phyloP scores from a whole-genome alignment of 2,113 vertebrate species.

The Crotalus horridus region DNA sequence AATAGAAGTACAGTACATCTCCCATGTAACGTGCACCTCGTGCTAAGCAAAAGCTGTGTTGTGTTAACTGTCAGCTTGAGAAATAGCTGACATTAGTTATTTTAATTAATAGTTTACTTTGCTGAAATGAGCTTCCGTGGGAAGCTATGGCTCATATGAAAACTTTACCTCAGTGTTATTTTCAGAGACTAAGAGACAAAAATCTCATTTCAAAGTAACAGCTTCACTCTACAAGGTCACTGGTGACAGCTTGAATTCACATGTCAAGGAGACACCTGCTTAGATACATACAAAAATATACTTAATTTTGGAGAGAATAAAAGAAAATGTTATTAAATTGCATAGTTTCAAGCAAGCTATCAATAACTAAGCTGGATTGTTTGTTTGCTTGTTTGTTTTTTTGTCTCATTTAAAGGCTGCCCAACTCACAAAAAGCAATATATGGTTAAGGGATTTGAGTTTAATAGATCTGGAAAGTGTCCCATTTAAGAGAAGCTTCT shows the following conservation, averaged over 20 bases:
- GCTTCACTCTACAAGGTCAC: constrained; percentile 75
- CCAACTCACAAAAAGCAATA: neutral
- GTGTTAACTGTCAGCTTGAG: constrained; percentile 75
- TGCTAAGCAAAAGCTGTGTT: constrained; percentile 72
- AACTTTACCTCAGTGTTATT: constrained; percentile 74
- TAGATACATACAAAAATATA: constrained; percentile 60
- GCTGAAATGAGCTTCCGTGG: constrained; percentile 76
- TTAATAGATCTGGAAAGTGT: neutral
- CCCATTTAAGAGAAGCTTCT: neutral
- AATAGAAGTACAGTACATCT: constrained; percentile 63
- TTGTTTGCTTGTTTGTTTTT: neutral
- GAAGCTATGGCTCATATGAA: constrained; percentile 70
- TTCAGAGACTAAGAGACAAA: constrained; percentile 73
- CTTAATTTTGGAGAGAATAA: constrained; percentile 57
- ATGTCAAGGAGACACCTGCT: constrained; percentile 78
- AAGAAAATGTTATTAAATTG: neutral
- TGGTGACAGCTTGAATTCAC: constrained; percentile 72
- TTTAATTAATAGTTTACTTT: constrained; percentile 83
- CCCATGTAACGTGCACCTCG: constrained; percentile 65
- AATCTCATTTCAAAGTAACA: constrained; percentile 74
- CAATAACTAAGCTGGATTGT: neutral
- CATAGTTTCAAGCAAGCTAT: neutral
- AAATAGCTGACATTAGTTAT: constrained; percentile 83
- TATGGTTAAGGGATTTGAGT: neutral
- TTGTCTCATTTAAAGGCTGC: neutral